Base-by-base conservation (phyloP, 2,888 invertebrate genomes). In the Corbicula japonica region DNA sequence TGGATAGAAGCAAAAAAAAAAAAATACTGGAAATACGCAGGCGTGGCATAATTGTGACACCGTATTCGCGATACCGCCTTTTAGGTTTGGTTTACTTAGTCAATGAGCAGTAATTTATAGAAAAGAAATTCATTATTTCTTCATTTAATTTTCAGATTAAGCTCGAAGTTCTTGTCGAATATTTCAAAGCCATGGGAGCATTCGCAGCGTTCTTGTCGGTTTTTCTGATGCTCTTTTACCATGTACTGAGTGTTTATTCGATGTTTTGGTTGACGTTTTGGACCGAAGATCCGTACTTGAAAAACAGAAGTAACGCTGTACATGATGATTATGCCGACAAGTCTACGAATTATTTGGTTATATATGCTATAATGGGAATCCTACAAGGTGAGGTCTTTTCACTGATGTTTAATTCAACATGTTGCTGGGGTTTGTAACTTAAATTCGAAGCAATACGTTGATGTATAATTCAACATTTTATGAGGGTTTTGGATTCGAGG, bases 151-250 rank as follows among this genome's bases (percentile, higher is more conserved):
- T 85, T 35, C 83, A 94, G 94, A 97, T 99, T 1, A 97, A 97
- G 94, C 96, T 96, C 95, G 94, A 95, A 77, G 98, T 99, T 0
- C 98, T 98, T 94, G 95, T 96, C 87, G 96, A 97, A 93, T 99
- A 99, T 93, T 94, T 98, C 85, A 95, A 95, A 93, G 98, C 98
- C 50, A 93, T 97, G 88, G 94, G 96, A 65, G 94, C 97, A 68
- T 95, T 96, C 0, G 92, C 96, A 26, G 97, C 98, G 1, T 94
- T 98, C 69, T 74, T 96, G 0, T 96, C 98, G 94, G 96, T 98
- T 92, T 95, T 89, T 4, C 80, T 87, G 63, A 88, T 92, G 72
- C 65, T 87, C 4, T 32, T 85, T 0, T 92, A 91, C 77, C 92
- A 92, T 74, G 86, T 76, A 0, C 70, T 87, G 21, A 88, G 84